phyloP scores from a whole-genome alignment of 2,888 invertebrate species.

The Drosophila limbata region DNA sequence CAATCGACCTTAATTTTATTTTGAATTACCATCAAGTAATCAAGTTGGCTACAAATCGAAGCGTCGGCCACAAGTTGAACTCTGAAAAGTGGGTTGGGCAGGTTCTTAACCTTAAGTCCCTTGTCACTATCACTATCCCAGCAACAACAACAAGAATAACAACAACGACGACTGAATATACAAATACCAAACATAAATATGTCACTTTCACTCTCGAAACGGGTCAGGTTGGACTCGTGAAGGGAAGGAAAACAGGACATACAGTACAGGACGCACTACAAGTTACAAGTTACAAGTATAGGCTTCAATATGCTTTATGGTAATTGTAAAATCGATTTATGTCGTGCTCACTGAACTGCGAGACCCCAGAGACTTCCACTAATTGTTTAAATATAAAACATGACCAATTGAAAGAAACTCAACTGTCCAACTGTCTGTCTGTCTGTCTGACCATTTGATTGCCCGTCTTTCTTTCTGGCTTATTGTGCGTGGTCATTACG shows the following conservation, averaged over 20 bases:
- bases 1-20: not conserved
- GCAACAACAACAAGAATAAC: slow-evolving; percentile 8
- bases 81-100: slow-evolving; percentile 6
- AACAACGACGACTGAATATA: slow-evolving; percentile 17
- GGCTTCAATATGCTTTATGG: slow-evolving; percentile 58
- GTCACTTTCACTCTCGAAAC: slow-evolving; percentile 68
- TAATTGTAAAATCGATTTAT: slow-evolving; percentile 77
- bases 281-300: not conserved
- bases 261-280: slow-evolving; percentile 2
- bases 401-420: slow-evolving; percentile 42
- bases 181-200: slow-evolving; percentile 53
- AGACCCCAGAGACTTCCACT: slow-evolving; percentile 35
- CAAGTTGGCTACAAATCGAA: not conserved
- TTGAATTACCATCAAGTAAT: not conserved
- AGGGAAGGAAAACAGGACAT: slow-evolving; percentile 5
- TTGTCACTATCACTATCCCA: slow-evolving; percentile 20
- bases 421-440: slow-evolving; percentile 22
- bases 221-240: slow-evolving; percentile 36
- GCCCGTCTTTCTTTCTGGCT: slow-evolving; percentile 38
- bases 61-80: slow-evolving; percentile 5
- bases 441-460: slow-evolving; percentile 43
- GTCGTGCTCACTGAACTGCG: slow-evolving; percentile 50
- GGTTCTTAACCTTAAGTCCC: slow-evolving; percentile 70
- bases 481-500: slow-evolving; percentile 78
- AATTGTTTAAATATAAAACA: slow-evolving; percentile 62